phyloP scores from a whole-genome alignment of 1,140 invertebrate genomes.

The Drosophila lacteicornis region DNA sequence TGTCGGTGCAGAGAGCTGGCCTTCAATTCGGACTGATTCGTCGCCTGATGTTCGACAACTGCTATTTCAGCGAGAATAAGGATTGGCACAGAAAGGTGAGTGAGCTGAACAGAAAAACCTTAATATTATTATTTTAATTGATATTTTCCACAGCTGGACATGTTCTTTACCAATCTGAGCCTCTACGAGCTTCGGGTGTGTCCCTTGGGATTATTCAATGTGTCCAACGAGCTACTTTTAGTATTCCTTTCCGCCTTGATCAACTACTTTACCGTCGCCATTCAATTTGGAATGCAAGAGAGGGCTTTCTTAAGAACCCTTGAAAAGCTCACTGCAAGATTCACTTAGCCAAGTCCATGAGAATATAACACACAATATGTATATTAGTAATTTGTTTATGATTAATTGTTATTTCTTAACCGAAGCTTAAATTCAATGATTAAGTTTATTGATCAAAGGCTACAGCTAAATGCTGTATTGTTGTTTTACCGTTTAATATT shows the following conservation, averaged over 20 bases:
- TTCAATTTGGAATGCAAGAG: constrained; percentile 4
- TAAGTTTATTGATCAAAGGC: too few species aligned
- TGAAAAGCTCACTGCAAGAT: not conserved
- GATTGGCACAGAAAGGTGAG: constrained; percentile 2
- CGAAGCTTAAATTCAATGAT: too few species aligned
- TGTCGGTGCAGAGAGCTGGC: not conserved
- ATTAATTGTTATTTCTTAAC: too few species aligned
- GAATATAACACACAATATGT: too few species aligned
- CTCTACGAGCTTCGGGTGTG: not conserved
- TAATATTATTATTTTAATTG: not conserved
- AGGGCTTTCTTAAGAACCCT: not conserved
- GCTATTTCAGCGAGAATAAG: not conserved
- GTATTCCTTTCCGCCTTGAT: not conserved
- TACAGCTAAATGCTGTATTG: too few species aligned
- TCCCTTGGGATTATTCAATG: not conserved
- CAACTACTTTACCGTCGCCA: not conserved
- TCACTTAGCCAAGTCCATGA: not conserved
- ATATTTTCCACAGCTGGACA: not conserved
- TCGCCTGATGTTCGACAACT: not conserved
- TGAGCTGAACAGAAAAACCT: not conserved
- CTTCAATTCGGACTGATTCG: not conserved
- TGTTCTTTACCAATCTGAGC: not conserved
- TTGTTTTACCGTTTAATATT: too few species aligned
- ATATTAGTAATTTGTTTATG: too few species aligned
- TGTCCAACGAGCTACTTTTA: not conserved